Conservation (phyloP, 2,888 invertebrate species). For the Leucania comma region DNA sequence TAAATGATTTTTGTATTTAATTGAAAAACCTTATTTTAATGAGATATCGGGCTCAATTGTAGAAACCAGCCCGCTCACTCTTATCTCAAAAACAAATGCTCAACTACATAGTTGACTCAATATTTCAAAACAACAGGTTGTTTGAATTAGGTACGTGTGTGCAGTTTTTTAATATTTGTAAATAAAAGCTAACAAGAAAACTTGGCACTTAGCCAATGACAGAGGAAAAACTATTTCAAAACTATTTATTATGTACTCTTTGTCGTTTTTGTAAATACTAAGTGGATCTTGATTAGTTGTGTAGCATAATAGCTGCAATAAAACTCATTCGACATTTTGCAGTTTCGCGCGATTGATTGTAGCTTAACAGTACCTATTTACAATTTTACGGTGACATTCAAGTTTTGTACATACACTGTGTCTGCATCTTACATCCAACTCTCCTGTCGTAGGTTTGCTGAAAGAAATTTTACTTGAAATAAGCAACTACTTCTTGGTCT, state of each 20-base stretch:
- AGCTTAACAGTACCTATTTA: too few relatives aligned
- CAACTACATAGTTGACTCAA: neutral
- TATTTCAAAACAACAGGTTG: slow-evolving; percentile 26
- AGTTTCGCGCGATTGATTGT: too few relatives aligned
- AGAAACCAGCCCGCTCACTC: neutral
- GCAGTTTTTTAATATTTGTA: slow-evolving; percentile 75
- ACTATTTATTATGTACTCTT: slow-evolving; percentile 3
- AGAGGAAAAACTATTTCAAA: slow-evolving; percentile 37
- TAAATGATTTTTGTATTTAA: too few relatives aligned
- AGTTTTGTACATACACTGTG: too few relatives aligned
- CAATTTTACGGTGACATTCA: too few relatives aligned
- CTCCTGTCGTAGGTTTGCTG: too few relatives aligned
- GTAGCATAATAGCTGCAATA: neutral
- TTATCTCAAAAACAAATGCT: neutral
- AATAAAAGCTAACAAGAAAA: slow-evolving; percentile 70
- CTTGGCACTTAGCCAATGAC: slow-evolving; percentile 67
- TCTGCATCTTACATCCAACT: too few relatives aligned
- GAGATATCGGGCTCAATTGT: too few relatives aligned
- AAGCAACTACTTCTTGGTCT: too few relatives aligned
- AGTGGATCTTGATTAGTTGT: neutral
- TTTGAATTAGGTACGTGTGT: slow-evolving; percentile 45
- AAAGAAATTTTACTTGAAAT: too few relatives aligned
- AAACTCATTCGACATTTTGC: neutral
- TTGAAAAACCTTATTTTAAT: too few relatives aligned
- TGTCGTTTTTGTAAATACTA: neutral